Evolutionary conservation across 2,888 invertebrate species (phyloP).

Genomic region (Pheosia gnoma): DNA sequence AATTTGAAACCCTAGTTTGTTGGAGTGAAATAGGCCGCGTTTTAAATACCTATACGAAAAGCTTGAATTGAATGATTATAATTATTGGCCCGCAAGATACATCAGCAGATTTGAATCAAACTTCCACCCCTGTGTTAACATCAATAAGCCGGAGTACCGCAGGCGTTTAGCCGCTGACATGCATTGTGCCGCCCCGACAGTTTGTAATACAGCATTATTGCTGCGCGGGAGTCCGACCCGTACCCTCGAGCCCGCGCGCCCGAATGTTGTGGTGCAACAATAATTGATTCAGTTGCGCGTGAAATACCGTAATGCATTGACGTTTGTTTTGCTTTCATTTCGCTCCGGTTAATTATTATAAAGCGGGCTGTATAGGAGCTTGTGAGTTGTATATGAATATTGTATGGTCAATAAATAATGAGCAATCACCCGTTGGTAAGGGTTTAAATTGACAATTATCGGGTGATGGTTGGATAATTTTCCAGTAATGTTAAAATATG

Average conservation of each 20-base stretch:
- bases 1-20: too few species aligned
- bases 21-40: too few species aligned
- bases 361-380: conserved; percentile 21
- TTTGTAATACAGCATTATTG: conserved; percentile 44
- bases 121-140: conserved; percentile 46
- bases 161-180: conserved; percentile 79
- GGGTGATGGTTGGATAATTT: background rate
- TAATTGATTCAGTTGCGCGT: conserved; percentile 79
- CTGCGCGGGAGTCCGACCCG: conserved; percentile 60
- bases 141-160: conserved; percentile 72
- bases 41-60: background rate
- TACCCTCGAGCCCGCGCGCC: conserved; percentile 18
- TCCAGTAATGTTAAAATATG: background rate
- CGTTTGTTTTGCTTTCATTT: conserved; percentile 53
- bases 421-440: conserved; percentile 4
- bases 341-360: conserved; percentile 57
- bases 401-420: conserved; percentile 11
- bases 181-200: conserved; percentile 66
- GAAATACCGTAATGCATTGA: conserved; percentile 59
- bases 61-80: too few species aligned
- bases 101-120: conserved; percentile 2
- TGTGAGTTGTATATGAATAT: conserved; percentile 23
- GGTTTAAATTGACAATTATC: background rate
- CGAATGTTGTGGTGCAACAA: conserved; percentile 60
- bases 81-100: background rate